A percentile compares a stretch with the other conserved stretches of the same genome.
phyloP scores from a whole-genome alignment of 2,113 vertebrate species.

The Pyrgilauda ruficollis region DNA sequence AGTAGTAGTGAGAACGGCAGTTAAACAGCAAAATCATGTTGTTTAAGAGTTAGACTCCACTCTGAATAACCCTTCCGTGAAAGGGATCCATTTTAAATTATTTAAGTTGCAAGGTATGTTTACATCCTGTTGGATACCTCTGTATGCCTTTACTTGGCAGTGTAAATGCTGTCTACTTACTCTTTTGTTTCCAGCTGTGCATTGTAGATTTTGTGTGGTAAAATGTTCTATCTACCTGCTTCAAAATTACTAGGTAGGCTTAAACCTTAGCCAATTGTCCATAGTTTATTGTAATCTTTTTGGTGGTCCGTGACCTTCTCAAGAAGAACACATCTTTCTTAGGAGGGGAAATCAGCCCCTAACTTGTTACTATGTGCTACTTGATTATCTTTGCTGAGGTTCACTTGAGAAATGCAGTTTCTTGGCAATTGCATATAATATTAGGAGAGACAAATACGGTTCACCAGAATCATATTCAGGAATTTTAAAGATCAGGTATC shows the following conservation, averaged over 20 bases:
- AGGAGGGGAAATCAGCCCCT: background rate
- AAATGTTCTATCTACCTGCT: background rate
- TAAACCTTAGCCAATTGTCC: background rate
- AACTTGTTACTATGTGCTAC: background rate
- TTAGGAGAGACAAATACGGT: background rate
- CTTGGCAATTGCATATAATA: background rate
- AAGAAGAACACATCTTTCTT: background rate
- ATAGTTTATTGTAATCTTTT: background rate
- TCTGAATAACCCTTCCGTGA: background rate
- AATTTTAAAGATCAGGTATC: background rate
- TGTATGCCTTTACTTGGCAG: conserved; percentile 22
- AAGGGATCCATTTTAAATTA: conserved; percentile 7
- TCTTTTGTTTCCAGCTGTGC: conserved; percentile 39
- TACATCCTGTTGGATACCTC: conserved; percentile 45
- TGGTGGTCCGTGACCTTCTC: background rate
- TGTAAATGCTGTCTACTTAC: background rate
- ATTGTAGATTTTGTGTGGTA: background rate
- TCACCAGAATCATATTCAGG: background rate
- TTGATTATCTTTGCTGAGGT: background rate
- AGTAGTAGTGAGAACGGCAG: background rate
- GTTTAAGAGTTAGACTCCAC: background rate
- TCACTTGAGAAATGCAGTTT: background rate
- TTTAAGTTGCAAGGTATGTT: conserved; percentile 24
- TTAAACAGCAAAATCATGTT: background rate
- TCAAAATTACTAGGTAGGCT: conserved; percentile 7